Evolutionary conservation across 1,140 invertebrate species (phyloP).

Genomic region (Cyclargus thomasi): DNA sequence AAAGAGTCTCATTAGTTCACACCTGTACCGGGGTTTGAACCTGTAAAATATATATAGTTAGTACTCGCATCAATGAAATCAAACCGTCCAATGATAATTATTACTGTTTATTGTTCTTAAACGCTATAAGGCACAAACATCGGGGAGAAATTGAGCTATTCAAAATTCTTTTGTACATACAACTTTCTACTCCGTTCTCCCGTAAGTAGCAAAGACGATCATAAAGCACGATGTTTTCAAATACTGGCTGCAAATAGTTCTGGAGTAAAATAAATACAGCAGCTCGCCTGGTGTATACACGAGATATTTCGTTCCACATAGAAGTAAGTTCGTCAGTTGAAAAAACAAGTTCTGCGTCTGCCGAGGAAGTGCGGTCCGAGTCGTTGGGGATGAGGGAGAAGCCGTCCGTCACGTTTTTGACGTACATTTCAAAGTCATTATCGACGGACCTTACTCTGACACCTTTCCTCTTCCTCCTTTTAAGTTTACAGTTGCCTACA

Average conservation of each 20-base stretch:
- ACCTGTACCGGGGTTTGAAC: no score
- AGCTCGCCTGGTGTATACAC: conserved; percentile 63
- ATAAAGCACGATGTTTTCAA: conserved; percentile 81
- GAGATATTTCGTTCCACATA: conserved; percentile 53
- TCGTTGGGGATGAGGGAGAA: conserved; percentile 33
- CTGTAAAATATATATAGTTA: no score
- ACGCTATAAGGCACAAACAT: conserved; percentile 75
- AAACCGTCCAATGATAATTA: no score
- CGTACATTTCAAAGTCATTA: conserved; percentile 72
- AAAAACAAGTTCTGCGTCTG: conserved; percentile 15
- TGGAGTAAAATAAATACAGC: conserved; percentile 56
- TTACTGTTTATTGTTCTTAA: conserved; percentile 31
- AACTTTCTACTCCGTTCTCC: conserved; percentile 73
- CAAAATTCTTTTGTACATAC: conserved; percentile 75
- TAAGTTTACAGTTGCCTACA: conserved; percentile 74
- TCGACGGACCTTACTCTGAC: conserved; percentile 70
- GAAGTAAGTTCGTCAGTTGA: conserved; percentile 38
- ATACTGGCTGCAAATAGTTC: conserved; percentile 72
- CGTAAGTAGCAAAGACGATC: conserved; percentile 80
- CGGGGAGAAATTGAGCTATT: conserved; percentile 77
- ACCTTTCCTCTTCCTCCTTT: conserved; percentile 77
- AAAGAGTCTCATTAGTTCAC: no score
- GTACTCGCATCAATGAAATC: no score
- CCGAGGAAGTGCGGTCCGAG: conserved; percentile 12
- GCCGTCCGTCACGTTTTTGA: conserved; percentile 61